These are phyloP conservation scores for Frieseomelitta varia DNA, from an alignment of 1,140 invertebrate genomes.

Conservation along the genomic window DNA sequence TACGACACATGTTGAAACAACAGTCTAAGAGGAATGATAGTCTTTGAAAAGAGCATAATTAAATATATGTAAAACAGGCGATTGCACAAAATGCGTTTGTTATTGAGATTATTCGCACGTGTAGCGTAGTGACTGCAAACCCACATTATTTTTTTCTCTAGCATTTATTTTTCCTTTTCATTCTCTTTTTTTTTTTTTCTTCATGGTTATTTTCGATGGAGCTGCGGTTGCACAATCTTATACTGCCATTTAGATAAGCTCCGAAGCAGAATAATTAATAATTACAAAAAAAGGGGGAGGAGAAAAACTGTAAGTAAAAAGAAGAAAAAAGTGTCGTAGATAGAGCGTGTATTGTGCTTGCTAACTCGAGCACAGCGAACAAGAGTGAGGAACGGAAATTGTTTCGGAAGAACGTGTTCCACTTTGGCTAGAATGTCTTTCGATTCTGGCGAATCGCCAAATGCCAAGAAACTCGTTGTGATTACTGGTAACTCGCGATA, in stretches of 20 bases:
- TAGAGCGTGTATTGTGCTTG: too few species aligned
- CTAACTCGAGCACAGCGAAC: background rate
- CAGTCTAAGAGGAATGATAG: too few species aligned
- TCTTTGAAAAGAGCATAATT: background rate
- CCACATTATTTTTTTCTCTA: background rate
- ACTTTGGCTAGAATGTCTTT: background rate
- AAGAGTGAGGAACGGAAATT: background rate
- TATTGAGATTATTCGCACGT: background rate
- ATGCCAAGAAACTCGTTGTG: background rate
- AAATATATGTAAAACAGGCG: background rate
- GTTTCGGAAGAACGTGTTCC: background rate
- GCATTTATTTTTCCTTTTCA: background rate
- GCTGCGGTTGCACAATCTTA: background rate
- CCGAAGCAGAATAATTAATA: too few species aligned
- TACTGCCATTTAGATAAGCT: background rate
- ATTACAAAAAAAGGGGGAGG: accelerated
- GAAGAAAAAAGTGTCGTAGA: background rate
- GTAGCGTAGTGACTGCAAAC: background rate
- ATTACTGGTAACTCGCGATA: background rate
- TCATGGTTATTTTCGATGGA: background rate
- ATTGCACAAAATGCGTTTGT: background rate
- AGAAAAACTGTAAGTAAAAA: background rate
- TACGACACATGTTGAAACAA: too few species aligned
- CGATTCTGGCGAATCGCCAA: conserved; percentile 1
- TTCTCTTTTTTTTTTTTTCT: background rate